phyloP scores from a whole-genome alignment of 1,140 invertebrate species.

The Cyphomyrmex costatus region DNA sequence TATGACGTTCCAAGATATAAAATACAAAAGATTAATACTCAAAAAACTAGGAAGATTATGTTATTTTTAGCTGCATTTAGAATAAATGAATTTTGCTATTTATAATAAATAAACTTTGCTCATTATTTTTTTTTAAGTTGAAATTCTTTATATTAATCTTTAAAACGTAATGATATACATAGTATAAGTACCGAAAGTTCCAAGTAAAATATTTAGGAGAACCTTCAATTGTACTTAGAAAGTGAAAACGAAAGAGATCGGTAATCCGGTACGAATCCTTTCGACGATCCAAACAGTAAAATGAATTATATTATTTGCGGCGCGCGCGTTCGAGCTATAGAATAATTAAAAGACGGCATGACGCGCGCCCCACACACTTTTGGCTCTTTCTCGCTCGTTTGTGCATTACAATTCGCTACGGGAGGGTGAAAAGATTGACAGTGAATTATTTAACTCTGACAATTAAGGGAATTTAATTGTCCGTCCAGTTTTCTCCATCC shows the following conservation, averaged over 20 bases:
- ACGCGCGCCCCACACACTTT: conserved; percentile 38
- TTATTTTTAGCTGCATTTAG: background rate
- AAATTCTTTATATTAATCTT: conserved; percentile 17
- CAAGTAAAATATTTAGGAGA: conserved; percentile 8
- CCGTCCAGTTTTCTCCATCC: conserved; percentile 27
- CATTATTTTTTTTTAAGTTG: background rate
- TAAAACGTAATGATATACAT: background rate
- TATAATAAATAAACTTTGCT: background rate
- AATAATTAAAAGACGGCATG: conserved; percentile 82
- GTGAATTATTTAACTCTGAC: conserved; percentile 85
- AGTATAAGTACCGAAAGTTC: conserved; percentile 19
- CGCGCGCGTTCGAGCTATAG: conserved; percentile 69
- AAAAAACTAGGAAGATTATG: background rate
- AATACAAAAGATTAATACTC: background rate
- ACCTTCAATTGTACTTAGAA: background rate
- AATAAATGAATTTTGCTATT: background rate
- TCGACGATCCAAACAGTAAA: conserved; percentile 79
- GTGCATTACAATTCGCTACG: conserved; percentile 64
- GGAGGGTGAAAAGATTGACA: conserved; percentile 85
- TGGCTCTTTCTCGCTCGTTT: conserved; percentile 46
- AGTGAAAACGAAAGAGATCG: conserved; percentile 36
- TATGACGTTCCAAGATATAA: background rate
- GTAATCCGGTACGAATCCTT: conserved; percentile 58
- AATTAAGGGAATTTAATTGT: conserved; percentile 77
- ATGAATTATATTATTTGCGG: conserved; percentile 83